Percentiles rank a stretch among this genome's conserved stretches.
Evolutionary conservation across 2,888 invertebrate genomes (phyloP).

Genomic region (Pediacus dermestoides): DNA sequence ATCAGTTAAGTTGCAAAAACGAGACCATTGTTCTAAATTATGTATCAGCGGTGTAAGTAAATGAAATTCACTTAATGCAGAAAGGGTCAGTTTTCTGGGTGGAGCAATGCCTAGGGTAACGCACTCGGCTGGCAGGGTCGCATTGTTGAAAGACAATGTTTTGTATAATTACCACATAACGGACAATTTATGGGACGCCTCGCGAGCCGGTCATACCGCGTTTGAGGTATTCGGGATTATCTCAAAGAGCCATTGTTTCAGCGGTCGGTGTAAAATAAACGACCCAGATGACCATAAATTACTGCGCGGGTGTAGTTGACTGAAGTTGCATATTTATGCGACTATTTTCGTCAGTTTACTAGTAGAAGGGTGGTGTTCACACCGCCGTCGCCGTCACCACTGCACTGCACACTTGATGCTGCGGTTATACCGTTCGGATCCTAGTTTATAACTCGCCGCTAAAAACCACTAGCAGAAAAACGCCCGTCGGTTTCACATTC

Average conservation of each 20-base stretch:
- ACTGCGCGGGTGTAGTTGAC: constrained; percentile 15
- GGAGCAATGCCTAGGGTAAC: constrained; percentile 7
- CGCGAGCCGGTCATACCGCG: constrained; percentile 35
- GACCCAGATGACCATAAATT: constrained; percentile 22
- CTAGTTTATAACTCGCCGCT: too few relatives aligned
- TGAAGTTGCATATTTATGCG: constrained; percentile 12
- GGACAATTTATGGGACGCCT: constrained; percentile 40
- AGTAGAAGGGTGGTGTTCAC: too few relatives aligned
- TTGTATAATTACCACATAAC: constrained; percentile 45
- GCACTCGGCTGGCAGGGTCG: constrained; percentile 28
- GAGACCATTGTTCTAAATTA: too few relatives aligned
- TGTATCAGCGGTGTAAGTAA: too few relatives aligned
- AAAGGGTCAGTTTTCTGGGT: constrained; percentile 2
- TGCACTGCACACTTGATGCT: too few relatives aligned
- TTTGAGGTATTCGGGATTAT: constrained; percentile 40
- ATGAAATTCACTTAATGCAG: too few relatives aligned
- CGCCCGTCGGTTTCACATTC: too few relatives aligned
- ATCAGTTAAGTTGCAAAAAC: too few relatives aligned
- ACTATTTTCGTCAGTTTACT: too few relatives aligned
- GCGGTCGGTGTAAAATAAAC: constrained; percentile 32
- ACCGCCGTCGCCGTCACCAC: too few relatives aligned
- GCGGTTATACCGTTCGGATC: too few relatives aligned
- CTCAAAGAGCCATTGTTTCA: constrained; percentile 34
- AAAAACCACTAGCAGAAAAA: too few relatives aligned
- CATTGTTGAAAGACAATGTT: constrained; percentile 43